These are phyloP conservation scores for Nesogale talazaci DNA, from an alignment of 2,113 vertebrate genomes.

Conservation along the genomic window DNA sequence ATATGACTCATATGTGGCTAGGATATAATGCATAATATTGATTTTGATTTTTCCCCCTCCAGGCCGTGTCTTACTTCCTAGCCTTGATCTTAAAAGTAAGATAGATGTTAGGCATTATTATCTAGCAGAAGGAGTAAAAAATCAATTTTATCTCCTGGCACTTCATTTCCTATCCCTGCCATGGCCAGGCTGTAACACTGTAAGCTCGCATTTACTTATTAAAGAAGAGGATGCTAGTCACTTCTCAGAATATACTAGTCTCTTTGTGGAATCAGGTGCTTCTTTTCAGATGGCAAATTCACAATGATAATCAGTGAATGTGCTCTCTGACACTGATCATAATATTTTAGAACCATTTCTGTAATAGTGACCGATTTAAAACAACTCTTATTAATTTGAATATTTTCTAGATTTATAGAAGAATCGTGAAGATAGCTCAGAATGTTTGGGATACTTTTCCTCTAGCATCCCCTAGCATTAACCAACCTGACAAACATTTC, in stretches of 20 bases:
- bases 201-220: slow-evolving; percentile 76
- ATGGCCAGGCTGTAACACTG: background rate
- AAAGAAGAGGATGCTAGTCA: slow-evolving; percentile 51
- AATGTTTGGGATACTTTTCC: rapidly evolving
- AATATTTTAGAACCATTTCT: background rate
- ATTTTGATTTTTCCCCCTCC: slow-evolving; percentile 60
- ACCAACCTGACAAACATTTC: background rate
- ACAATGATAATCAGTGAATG: background rate
- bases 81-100: slow-evolving; percentile 85
- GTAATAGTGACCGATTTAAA: background rate
- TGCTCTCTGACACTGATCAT: background rate
- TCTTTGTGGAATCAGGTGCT: background rate
- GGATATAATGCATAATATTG: slow-evolving; percentile 82
- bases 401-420: background rate
- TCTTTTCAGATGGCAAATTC: slow-evolving; percentile 27
- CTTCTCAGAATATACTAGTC: slow-evolving; percentile 68
- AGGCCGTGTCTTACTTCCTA: slow-evolving; percentile 77
- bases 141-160: slow-evolving; percentile 81
- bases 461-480: background rate
- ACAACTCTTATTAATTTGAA: background rate
- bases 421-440: background rate
- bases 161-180: slow-evolving; percentile 69
- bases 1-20: slow-evolving; percentile 66
- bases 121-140: slow-evolving; percentile 80
- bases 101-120: slow-evolving; percentile 83